Base-by-base conservation (phyloP, 2,888 invertebrate genomes). In the Operophtera brumata region DNA sequence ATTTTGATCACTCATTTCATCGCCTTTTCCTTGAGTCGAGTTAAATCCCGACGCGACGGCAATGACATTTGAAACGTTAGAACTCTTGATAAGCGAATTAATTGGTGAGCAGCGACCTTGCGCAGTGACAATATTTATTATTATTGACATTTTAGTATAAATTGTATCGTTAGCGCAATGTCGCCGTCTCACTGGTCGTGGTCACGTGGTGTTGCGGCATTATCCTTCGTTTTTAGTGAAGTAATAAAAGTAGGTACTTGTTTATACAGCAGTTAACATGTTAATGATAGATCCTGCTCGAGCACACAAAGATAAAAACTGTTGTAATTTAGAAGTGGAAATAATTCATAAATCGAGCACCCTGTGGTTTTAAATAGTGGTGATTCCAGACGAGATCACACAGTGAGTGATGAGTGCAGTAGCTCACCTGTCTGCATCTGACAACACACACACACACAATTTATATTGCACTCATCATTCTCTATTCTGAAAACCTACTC, bases 371-470 rank as follows among this genome's bases (percentile, higher is more conserved):
- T 46, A 54, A 69, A 57, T 77, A 80, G 77, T 75, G 77, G 82
- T 78, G 83, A 78, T 78, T 80, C 67, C 74, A 70, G 25, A 80
- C 82, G 71, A 77, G 73, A 81, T 75, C 75, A 67, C 65, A 71
- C 50, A 47, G 55, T 53, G 13, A 40, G 42, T 12, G 20, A 30
- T 14, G 13, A 12, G 12, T 8, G 47, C 59, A 57, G 57, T 43
- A 44, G 40, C 44, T 45, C 36, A 34, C 47, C 36, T 54, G 26
- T n/a, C 52, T 28, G 25, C 10, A 35, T 14, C 28, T 13, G 36
- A 36, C 6, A 26, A 36, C 36, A 37, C 35, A 35, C 7, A 2
- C n/a, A 1, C 1, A 14, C 0, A 14, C 28, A 20, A 4, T 20
- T 2, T 20, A 20, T 20, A 3, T 20, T 20, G 20, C 2, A 20